Base-by-base conservation (phyloP, 2,113 vertebrate species). In the Labeo catla region DNA sequence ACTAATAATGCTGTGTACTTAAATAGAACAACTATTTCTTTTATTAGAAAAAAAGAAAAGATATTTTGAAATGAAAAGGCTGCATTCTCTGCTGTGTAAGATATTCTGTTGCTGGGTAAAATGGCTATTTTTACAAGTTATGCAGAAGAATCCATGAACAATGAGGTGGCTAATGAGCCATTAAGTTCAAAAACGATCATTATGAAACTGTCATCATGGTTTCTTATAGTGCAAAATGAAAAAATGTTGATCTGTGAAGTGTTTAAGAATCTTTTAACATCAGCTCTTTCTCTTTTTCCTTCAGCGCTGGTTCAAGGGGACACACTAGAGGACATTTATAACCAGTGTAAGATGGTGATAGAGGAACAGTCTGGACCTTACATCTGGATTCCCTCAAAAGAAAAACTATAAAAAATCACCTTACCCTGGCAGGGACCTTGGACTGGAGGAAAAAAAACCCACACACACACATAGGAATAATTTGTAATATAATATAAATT, bases 321-420 rank as follows among this genome's bases (percentile, higher is more conserved):
- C 91, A 98, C 96, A 90, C 95, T 99, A 96, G 98, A 99, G 95
- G 97, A 98, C 92, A 97, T 99, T 95, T 99, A 99, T 95, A 97
- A 96, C 94, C 95, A 97, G 92, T 98, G 97, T 96, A 99, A 99
- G 95, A 94, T 98, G 93, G 97, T 98, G 91, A 99, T 99, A 93
- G 98, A 99, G 94, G 97, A 99, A 94, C 97, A 99, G 89, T 98
- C 98, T 92, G 98, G 97, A 94, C 97, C 98, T 91, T 99, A 96
- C 95, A 98, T 99, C 96, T 99, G 98, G 98, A 97, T 99, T 94
- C 97, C 98, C 90, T 99, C 98, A 72, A 99, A 99, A 95, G 98
- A 99, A 91, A 99, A 98, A 93, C 96, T 99, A 97, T 98, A 98
- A 98, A 94, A 95, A 92, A 89, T 63, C 86, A 88, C 86, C 79